A percentile compares a stretch with the other conserved stretches of the same genome.
Conservation (phyloP, 1,140 invertebrate species). For the Riptortus pedestris region DNA sequence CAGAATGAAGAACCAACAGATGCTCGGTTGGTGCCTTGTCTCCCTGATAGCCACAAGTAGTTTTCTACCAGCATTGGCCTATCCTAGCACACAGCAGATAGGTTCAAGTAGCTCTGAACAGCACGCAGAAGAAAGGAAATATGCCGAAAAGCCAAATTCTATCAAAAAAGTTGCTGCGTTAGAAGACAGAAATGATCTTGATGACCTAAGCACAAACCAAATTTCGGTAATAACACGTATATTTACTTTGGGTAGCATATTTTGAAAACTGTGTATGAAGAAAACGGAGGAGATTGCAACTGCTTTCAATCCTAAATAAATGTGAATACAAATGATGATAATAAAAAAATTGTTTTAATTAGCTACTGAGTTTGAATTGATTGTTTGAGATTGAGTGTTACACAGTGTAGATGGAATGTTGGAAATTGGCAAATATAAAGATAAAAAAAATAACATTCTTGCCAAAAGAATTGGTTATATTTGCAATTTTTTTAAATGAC, state of each 20-base stretch:
- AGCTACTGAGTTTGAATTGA: no score
- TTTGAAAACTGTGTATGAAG: neutral
- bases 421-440: no score
- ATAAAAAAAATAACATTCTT: no score
- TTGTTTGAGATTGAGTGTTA: no score
- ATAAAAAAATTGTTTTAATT: no score
- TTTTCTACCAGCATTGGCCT: constrained; percentile 30
- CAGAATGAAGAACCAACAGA: constrained; percentile 32
- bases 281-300: no score
- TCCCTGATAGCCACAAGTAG: constrained; percentile 29
- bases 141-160: constrained; percentile 74
- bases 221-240: constrained; percentile 45
- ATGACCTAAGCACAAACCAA: constrained; percentile 65
- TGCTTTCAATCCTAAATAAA: no score
- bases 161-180: constrained; percentile 67
- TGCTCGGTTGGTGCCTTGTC: constrained; percentile 33
- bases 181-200: constrained; percentile 55
- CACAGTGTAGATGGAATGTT: no score
- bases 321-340: no score
- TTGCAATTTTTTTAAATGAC: no score
- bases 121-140: constrained; percentile 52
- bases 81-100: constrained; percentile 28
- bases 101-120: constrained; percentile 23
- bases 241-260: neutral
- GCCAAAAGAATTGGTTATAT: no score